Percentiles rank a stretch among this genome's conserved stretches.
Conservation (phyloP, 2,888 invertebrate genomes). For the Plagodis dolabraria region DNA sequence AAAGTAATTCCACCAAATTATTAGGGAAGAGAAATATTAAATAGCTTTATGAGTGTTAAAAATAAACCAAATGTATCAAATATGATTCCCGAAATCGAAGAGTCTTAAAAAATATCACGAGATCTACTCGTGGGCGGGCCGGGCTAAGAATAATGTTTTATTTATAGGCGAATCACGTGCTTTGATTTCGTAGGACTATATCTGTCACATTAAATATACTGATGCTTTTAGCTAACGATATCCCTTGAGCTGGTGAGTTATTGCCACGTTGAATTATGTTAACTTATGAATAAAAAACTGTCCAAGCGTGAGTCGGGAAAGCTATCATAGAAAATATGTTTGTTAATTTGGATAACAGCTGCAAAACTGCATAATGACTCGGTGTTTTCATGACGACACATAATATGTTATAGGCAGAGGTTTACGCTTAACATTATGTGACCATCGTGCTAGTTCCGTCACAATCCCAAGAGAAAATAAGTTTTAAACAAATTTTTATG, state of each 20-base stretch:
- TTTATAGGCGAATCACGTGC: conserved; percentile 34
- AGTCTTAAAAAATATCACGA: conserved; percentile 14
- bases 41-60: neutral
- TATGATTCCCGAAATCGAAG: neutral
- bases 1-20: too few species aligned
- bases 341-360: too few species aligned
- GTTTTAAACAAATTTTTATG: too few species aligned
- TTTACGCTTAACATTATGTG: too few species aligned
- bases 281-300: neutral
- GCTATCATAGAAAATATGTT: too few species aligned
- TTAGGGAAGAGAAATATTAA: too few species aligned
- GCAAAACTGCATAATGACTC: too few species aligned
- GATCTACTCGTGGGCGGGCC: conserved; percentile 12
- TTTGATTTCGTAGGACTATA: conserved; percentile 21
- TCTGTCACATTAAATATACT: conserved; percentile 26
- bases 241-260: conserved; percentile 3
- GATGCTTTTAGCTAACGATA: conserved; percentile 5
- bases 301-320: too few species aligned
- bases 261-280: conserved; percentile 1
- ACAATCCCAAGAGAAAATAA: too few species aligned
- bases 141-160: conserved; percentile 33
- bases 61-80: neutral
- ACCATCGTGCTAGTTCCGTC: too few species aligned
- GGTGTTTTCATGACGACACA: too few species aligned
- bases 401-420: too few species aligned